phyloP scores from a whole-genome alignment of 35 echinoderm and acorn worm genomes.

The Nesometra sesokonis region DNA sequence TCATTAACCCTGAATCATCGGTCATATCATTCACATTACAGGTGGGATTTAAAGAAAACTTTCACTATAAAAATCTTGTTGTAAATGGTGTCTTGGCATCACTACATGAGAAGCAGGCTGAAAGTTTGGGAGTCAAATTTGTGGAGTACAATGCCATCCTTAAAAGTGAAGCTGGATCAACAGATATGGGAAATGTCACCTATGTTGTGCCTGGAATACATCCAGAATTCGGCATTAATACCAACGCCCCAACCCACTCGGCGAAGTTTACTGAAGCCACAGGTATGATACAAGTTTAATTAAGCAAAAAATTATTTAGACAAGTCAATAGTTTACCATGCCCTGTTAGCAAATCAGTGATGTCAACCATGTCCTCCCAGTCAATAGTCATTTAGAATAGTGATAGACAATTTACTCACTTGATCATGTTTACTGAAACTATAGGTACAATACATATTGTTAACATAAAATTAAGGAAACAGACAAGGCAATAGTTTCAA shows the following conservation, averaged over 20 bases:
- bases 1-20: too few species aligned
- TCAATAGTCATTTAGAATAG: too few species aligned
- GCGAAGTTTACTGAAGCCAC: slow-evolving; percentile 46
- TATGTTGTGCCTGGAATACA: slow-evolving; percentile 76
- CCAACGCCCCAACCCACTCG: slow-evolving; percentile 49
- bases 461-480: too few species aligned
- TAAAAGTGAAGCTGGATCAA: slow-evolving; percentile 28
- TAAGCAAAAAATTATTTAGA: too few species aligned
- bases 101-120: slow-evolving; percentile 39
- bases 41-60: background rate
- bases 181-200: slow-evolving; percentile 75
- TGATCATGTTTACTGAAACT: too few species aligned
- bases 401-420: too few species aligned
- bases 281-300: slow-evolving; percentile 7
- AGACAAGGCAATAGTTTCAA: too few species aligned
- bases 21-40: background rate
- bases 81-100: slow-evolving; percentile 26
- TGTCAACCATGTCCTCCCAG: too few species aligned
- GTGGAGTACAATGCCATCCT: background rate
- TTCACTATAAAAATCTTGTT: slow-evolving; percentile 50
- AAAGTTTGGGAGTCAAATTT: slow-evolving; percentile 29
- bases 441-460: too few species aligned
- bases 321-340: too few species aligned
- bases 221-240: slow-evolving; percentile 49
- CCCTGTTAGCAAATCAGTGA: too few species aligned